These are phyloP conservation scores for Octonoba sinensis DNA, from an alignment of 2,888 invertebrate species.

Conservation along the genomic window DNA sequence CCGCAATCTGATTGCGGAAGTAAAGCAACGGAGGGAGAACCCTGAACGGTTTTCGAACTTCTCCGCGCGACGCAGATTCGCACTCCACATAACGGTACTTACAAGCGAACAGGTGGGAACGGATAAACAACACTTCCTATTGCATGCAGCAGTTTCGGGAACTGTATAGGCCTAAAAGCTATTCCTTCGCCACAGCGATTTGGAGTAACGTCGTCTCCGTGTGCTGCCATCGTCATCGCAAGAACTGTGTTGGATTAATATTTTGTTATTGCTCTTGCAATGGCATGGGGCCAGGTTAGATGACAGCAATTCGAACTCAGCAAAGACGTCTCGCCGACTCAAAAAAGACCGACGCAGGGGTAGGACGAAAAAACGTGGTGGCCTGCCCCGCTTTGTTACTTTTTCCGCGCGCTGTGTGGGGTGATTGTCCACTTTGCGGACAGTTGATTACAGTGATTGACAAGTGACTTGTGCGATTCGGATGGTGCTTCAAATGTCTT, in stretches of 20 bases:
- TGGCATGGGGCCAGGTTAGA: constrained; percentile 58
- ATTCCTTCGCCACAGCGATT: neutral
- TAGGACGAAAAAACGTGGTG: constrained; percentile 5
- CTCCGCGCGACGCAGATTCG: constrained; percentile 15
- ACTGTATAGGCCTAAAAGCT: constrained; percentile 20
- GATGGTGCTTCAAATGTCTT: constrained; percentile 66
- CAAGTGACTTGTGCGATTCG: constrained; percentile 24
- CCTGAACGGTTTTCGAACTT: constrained; percentile 33
- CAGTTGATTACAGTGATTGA: constrained; percentile 25
- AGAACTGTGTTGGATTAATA: neutral
- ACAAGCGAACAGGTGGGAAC: constrained; percentile 54
- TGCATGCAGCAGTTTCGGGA: constrained; percentile 28
- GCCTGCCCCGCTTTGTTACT: neutral
- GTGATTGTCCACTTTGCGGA: constrained; percentile 15
- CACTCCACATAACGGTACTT: constrained; percentile 52
- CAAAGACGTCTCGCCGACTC: too few relatives aligned
- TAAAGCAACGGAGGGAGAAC: constrained; percentile 20
- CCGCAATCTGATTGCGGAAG: constrained; percentile 57
- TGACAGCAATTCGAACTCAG: constrained; percentile 11
- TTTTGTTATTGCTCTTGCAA: constrained; percentile 16
- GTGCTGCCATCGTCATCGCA: neutral
- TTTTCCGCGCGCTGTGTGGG: constrained; percentile 1
- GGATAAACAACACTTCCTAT: constrained; percentile 16
- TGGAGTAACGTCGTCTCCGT: neutral
- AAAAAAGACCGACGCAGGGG: too few relatives aligned